A percentile compares a stretch with the other conserved stretches of the same genome.
phyloP scores from a whole-genome alignment of 2,113 vertebrate genomes.

The Pseudolaguvia tuberculata region DNA sequence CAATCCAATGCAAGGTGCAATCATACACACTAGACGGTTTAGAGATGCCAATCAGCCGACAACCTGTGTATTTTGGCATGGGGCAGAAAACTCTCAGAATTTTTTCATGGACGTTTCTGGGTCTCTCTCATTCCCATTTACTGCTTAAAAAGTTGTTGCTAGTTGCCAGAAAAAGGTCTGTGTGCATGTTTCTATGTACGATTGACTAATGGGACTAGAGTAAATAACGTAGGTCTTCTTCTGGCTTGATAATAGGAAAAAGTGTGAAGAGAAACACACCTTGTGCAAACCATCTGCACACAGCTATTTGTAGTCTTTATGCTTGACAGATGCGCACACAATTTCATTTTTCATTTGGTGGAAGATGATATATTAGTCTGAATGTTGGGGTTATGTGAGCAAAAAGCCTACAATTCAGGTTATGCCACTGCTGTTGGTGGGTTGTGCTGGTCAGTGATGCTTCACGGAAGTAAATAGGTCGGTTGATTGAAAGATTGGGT shows the following conservation, averaged over 20 bases:
- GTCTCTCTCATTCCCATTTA: no score
- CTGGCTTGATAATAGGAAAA: background rate
- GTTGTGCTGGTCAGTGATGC: conserved; percentile 59
- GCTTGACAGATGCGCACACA: background rate
- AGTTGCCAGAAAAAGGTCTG: no score
- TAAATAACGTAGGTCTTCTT: background rate
- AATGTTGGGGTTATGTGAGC: conserved; percentile 13
- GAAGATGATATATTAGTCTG: background rate
- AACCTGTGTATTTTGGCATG: no score
- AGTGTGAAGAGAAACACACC: background rate
- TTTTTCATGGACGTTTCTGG: no score
- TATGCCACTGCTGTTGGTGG: conserved; percentile 46
- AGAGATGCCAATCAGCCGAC: no score
- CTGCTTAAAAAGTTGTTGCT: no score
- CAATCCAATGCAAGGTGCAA: no score
- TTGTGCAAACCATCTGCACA: background rate
- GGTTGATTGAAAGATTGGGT: conserved; percentile 66
- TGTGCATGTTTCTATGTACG: background rate
- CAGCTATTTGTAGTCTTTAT: background rate
- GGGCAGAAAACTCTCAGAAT: no score
- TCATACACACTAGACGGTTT: no score
- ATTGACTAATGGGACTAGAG: background rate
- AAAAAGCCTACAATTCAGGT: conserved; percentile 27
- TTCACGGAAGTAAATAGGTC: conserved; percentile 63
- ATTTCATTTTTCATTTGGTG: conserved; percentile 8